Conservation (phyloP, 1,140 invertebrate species). For the Diachasmimorpha longicaudata region DNA sequence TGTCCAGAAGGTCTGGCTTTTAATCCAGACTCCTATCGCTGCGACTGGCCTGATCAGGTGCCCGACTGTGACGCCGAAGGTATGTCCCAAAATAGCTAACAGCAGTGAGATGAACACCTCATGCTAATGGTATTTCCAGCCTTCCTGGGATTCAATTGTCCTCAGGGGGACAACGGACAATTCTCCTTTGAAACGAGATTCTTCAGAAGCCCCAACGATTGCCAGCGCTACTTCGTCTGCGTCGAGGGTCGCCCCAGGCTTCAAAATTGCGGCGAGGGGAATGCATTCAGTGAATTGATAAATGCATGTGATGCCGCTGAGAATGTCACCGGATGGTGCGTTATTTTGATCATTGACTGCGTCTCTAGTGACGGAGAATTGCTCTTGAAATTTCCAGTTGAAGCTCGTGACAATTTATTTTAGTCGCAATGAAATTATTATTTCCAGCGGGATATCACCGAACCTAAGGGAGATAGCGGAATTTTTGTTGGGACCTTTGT, state of each 20-base stretch:
- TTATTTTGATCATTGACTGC: not conserved
- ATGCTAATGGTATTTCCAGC: conserved; percentile 49
- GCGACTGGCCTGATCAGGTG: conserved; percentile 88
- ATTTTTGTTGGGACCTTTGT: too few species aligned
- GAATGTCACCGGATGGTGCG: conserved; percentile 77
- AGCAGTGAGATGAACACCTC: not conserved
- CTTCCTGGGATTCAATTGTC: conserved; percentile 74
- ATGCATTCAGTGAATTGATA: conserved; percentile 80
- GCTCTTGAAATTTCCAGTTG: too few species aligned
- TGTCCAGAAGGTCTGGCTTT: conserved; percentile 88
- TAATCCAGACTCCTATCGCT: conserved; percentile 76
- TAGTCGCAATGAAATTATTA: too few species aligned
- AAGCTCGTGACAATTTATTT: too few species aligned
- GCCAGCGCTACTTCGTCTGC: conserved; percentile 84
- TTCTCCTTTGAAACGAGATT: conserved; percentile 65
- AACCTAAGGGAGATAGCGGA: too few species aligned
- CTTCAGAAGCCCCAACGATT: conserved; percentile 70
- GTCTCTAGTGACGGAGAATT: not conserved
- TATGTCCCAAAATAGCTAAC: conserved; percentile 39
- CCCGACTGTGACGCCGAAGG: conserved; percentile 78
- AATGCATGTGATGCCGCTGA: conserved; percentile 77
- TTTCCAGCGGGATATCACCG: too few species aligned
- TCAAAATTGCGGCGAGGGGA: conserved; percentile 77
- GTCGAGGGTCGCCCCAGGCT: conserved; percentile 75
- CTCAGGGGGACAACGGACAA: conserved; percentile 57